These are phyloP conservation scores for Salvator merianae DNA, from an alignment of 2,113 vertebrate genomes.

Conservation along the genomic window DNA sequence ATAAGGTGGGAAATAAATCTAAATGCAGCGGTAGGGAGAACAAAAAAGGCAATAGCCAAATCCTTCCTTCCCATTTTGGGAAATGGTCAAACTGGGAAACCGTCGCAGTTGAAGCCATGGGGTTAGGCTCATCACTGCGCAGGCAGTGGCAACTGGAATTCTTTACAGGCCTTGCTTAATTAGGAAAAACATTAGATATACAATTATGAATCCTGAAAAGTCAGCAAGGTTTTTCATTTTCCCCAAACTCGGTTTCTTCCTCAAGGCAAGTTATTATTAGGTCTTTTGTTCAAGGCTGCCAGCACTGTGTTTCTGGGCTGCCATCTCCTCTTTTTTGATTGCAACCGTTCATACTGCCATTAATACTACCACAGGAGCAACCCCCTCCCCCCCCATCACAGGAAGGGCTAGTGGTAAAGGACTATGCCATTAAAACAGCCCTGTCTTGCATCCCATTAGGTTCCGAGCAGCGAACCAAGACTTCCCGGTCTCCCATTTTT, in stretches of 20 bases:
- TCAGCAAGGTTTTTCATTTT: conserved; percentile 2
- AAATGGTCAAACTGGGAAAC: background rate
- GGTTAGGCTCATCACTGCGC: background rate
- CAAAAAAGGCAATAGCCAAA: background rate
- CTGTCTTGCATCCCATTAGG: too few species aligned
- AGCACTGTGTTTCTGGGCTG: background rate
- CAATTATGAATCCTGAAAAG: conserved; percentile 9
- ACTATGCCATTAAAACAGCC: background rate
- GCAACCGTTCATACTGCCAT: too few species aligned
- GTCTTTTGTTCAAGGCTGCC: background rate
- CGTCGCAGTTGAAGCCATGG: background rate
- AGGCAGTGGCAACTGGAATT: background rate
- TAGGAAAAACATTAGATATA: background rate
- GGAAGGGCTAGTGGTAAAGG: rapidly evolving
- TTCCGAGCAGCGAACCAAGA: too few species aligned
- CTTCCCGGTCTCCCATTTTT: background rate
- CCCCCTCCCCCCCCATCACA: background rate
- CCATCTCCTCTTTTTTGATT: background rate
- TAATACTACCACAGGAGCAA: too few species aligned
- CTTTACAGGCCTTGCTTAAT: conserved; percentile 2
- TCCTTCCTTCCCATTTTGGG: background rate
- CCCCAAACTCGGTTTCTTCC: background rate
- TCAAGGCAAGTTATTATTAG: background rate
- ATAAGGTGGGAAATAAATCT: too few species aligned
- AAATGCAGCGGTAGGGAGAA: background rate